Conservation (phyloP, 2,888 invertebrate species). For the Stratiomys singularior region DNA sequence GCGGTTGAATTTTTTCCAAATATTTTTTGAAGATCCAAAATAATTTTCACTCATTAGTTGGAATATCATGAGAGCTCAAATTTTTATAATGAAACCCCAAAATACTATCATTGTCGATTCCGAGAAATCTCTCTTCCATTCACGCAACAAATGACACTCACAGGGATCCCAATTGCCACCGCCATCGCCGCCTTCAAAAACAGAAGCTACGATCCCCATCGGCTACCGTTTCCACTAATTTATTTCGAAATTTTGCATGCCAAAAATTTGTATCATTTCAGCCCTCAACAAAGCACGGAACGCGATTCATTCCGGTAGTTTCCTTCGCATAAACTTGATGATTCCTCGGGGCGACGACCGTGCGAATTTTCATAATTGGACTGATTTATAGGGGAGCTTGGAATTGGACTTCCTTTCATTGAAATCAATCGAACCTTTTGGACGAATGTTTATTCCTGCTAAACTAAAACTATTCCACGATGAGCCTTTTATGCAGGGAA, state of each 20-base stretch:
- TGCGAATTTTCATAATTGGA: conserved; percentile 28
- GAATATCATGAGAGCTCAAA: neutral
- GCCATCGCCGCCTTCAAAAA: neutral
- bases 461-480: neutral
- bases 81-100: neutral
- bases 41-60: neutral
- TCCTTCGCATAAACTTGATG: neutral
- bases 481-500: neutral
- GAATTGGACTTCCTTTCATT: neutral
- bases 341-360: conserved; percentile 15
- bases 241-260: conserved; percentile 18
- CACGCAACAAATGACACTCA: conserved; percentile 3
- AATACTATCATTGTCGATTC: neutral
- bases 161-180: neutral
- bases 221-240: conserved; percentile 5
- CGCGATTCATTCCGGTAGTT: neutral
- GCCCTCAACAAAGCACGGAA: neutral
- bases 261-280: conserved; percentile 22
- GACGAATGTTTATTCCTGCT: neutral
- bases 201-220: conserved; percentile 13
- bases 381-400: conserved; percentile 15
- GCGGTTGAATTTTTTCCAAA: neutral
- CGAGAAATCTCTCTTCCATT: conserved; percentile 1
- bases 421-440: neutral
- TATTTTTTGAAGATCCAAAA: neutral